Percentiles rank a stretch among this genome's conserved stretches.
Conservation (phyloP, 2,888 invertebrate genomes). For the Bombylius major region DNA sequence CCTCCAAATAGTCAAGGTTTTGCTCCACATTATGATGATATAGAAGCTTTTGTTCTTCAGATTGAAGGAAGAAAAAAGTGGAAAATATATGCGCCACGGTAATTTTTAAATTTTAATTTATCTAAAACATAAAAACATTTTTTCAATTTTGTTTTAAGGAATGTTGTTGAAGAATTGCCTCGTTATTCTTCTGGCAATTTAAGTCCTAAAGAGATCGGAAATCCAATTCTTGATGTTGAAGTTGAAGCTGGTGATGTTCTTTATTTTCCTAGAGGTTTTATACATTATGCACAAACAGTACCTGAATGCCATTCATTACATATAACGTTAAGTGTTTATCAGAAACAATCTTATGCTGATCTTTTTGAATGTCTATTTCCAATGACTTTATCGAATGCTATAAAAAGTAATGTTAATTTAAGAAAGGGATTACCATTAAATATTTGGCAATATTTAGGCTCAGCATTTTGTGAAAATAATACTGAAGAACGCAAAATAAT, state of each 20-base stretch:
- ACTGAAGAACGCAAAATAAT: conserved; percentile 41
- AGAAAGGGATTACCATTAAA: conserved; percentile 69
- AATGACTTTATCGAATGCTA: conserved; percentile 58
- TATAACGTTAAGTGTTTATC: conserved; percentile 85
- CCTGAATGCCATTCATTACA: conserved; percentile 80
- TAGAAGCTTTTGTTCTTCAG: conserved; percentile 95
- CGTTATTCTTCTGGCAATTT: conserved; percentile 74
- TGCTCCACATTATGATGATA: conserved; percentile 98
- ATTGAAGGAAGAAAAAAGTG: conserved; percentile 92
- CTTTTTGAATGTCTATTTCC: conserved; percentile 71
- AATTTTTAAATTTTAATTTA: conserved; percentile 12
- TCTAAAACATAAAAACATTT: background rate
- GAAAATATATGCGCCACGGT: conserved; percentile 74
- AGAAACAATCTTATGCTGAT: conserved; percentile 82
- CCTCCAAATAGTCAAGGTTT: conserved; percentile 95
- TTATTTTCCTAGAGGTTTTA: conserved; percentile 83
- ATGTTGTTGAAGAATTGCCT: conserved; percentile 56
- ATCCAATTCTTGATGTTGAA: conserved; percentile 65
- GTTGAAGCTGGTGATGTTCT: conserved; percentile 80
- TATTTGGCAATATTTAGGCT: conserved; percentile 62
- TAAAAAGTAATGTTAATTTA: conserved; percentile 54
- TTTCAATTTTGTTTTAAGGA: conserved; percentile 16
- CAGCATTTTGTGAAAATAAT: conserved; percentile 45
- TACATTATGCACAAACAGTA: conserved; percentile 73
- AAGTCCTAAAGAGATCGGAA: conserved; percentile 56